These are phyloP conservation scores for Andrena praecox DNA, from an alignment of 2,888 invertebrate genomes.

Conservation along the genomic window DNA sequence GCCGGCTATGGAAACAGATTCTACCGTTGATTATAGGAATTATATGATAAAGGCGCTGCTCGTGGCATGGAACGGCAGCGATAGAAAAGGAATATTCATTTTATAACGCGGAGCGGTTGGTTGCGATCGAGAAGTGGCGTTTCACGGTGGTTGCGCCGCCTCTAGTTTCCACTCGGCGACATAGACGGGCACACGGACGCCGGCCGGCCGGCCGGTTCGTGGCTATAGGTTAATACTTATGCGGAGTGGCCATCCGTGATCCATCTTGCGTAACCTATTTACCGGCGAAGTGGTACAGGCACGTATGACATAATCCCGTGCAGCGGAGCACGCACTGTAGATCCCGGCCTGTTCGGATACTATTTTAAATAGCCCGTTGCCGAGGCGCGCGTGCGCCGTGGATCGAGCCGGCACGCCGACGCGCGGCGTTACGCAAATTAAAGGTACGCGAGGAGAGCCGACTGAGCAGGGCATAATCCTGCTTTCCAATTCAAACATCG, in stretches of 20 bases:
- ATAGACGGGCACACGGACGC: not conserved
- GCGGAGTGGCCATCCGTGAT: conserved; percentile 72
- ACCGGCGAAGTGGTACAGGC: conserved; percentile 72
- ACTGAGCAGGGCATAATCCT: not conserved
- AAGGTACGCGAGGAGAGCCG: conserved; percentile 28
- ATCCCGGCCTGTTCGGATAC: conserved; percentile 60
- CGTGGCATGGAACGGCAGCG: not conserved
- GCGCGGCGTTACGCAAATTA: conserved; percentile 54
- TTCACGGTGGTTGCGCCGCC: conserved; percentile 24
- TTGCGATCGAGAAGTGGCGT: conserved; percentile 17
- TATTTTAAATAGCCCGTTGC: conserved; percentile 63
- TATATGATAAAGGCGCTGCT: not conserved
- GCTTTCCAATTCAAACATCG: no score
- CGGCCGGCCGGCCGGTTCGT: conserved; percentile 39
- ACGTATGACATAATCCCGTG: conserved; percentile 77
- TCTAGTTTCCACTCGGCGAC: conserved; percentile 38
- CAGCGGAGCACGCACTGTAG: conserved; percentile 58
- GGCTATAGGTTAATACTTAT: conserved; percentile 69
- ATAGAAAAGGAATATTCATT: not conserved
- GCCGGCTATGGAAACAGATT: not conserved
- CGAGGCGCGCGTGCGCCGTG: conserved; percentile 39
- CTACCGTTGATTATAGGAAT: not conserved
- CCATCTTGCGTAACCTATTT: conserved; percentile 82
- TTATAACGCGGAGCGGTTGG: conserved; percentile 7
- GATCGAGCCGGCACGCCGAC: conserved; percentile 29